Evolutionary conservation across 2,888 invertebrate genomes (phyloP), one percentile per base, ranked within the genome.

Genomic region (Adela reaumurella): DNA sequence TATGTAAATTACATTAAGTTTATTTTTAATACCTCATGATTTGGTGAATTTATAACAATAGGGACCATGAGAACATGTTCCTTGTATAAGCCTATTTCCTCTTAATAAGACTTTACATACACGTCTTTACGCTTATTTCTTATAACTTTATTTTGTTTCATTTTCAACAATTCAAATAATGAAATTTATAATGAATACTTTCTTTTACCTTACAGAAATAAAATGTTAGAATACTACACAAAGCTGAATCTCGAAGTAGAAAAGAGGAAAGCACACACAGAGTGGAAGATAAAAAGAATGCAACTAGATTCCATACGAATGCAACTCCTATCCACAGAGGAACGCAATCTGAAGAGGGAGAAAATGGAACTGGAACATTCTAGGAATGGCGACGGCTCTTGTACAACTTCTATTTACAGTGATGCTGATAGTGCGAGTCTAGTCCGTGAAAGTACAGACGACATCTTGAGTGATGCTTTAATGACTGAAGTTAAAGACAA

Each of bases 201-300:
- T n/a, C 47, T 20, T 41, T 48, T 42, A 46, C 41, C 52, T 77
- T 74, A 29, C 55, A 86, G 86, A 45, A 71, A 72, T 50, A 81
- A 82, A 63, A 77, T 85, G 56, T 74, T 83, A 58, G 81, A 82
- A 56, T 86, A 86, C 61, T 88, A 87, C 57, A 77, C 83, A n/a
- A 81, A 84, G 58, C 60, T 88, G 43, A 83, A 81, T 35, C 78
- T 79, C 61, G 81, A 82, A 57, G 81, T 83, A 0, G 83, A 84
- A 51, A 81, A 76, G 55, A 79, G 82, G 51, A 77, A 78, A 52
- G 61, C 77, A 35, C 82, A 81, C 54, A 77, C 82, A 0, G 78
- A 81, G 55, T 84, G 84, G 84, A 81, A 83, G 58, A 74, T 78
- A 45, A 79, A 74, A 65, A 67, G 74, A 11, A 59, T 74, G 44